Conservation (phyloP, 53 echinoderm and acorn worm species). For the Patiria pectinifera region DNA sequence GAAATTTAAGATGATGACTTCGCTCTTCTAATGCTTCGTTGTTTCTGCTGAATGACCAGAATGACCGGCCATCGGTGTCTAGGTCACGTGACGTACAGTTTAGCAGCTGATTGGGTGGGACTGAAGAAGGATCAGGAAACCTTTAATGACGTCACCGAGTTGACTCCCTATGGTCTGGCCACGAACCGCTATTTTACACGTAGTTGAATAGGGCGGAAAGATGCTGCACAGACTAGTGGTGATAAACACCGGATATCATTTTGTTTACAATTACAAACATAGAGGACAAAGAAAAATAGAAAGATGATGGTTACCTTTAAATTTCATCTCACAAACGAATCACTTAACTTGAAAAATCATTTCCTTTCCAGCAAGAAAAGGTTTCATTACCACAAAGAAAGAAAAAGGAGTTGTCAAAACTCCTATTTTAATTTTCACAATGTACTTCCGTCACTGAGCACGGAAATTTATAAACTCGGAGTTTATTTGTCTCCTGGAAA, state of each 20-base stretch:
- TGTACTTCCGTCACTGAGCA: no score
- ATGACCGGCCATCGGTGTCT: conserved; percentile 57
- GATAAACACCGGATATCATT: conserved; percentile 52
- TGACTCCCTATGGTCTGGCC: conserved; percentile 55
- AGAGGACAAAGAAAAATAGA: neutral
- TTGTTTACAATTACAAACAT: conserved; percentile 55
- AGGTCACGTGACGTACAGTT: conserved; percentile 31
- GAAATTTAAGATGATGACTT: conserved; percentile 40
- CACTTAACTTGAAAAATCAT: no score
- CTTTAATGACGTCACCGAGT: conserved; percentile 56
- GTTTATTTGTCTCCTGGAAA: no score
- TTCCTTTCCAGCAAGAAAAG: no score
- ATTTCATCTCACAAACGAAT: no score
- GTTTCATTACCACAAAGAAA: no score
- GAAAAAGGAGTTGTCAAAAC: no score
- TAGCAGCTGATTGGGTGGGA: conserved; percentile 32
- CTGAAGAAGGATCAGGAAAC: conserved; percentile 38
- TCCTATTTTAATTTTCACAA: no score
- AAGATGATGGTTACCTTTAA: neutral
- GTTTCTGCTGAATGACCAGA: conserved; percentile 60
- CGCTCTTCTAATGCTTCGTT: conserved; percentile 39
- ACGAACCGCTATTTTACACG: conserved; percentile 20
- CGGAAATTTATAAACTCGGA: no score
- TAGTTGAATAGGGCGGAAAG: neutral
- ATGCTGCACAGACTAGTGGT: conserved; percentile 24